Evolutionary conservation across 2,113 vertebrate species (phyloP), one percentile per base, ranked within the genome.

Genomic region (Toxostoma redivivum): DNA sequence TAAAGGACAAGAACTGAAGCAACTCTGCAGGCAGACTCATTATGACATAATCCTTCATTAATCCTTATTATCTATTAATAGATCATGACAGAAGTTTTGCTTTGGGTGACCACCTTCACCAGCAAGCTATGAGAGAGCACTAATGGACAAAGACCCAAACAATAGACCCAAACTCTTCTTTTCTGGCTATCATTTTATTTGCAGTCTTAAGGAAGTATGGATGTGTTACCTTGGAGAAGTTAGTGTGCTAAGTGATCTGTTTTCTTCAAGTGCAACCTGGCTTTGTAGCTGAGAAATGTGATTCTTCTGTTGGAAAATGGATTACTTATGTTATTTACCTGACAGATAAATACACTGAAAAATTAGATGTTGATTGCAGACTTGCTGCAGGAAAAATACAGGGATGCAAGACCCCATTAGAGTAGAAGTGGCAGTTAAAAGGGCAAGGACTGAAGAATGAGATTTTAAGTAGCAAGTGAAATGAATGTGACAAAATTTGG

Each of bases 11-110:
- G 98, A 96, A 96, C 95, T 96, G 96, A 98, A 97, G 97, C 98
- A 97, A 97, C 98, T 97, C 97, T 96, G 97, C 98, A 94, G 97
- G 98, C 97, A 97, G 95, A 98, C 97, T 98, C 98, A 98, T 98
- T 98, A 97, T 98, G 98, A 98, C 98, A 98, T 98, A 98, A 98
- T 98, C 98, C 98, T 98, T 98, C 97, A 99, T 98, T 98, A 98
- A 98, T 98, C 96, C 97, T 95, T 95, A 91, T 97, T 98, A 97
- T 97, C 98, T 99, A 98, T 98, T 99, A 98, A 98, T 99, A 98
- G 98, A 97, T 97, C 95, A 91, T 97, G 97, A 97, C 97, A 98
- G 97, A 97, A 97, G 96, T 98, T 98, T 97, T 97, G 97, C 95
- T 97, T 97, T 96, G 92, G 94, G 97, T 97, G 96, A 97, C 96